Base-by-base conservation (phyloP, 2,888 invertebrate species). In the Melanostoma scalare region DNA sequence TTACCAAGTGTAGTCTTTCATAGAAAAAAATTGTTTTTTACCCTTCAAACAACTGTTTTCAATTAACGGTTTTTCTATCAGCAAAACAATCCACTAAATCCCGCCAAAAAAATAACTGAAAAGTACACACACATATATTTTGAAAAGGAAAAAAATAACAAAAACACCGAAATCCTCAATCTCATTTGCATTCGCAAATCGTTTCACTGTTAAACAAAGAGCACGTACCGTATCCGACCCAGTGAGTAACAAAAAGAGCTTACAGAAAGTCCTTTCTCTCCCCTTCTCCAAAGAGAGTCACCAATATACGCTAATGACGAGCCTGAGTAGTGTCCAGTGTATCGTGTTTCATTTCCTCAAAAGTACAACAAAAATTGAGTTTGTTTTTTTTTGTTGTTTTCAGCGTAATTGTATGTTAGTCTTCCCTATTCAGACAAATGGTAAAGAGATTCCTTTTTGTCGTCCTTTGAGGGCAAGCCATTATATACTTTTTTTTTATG, bases 181-280 rank as follows among this genome's bases (percentile, higher is more conserved):
- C 84, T 84, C 79, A 84, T 84, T 84, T 84, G 71, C 79, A 84
- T 84, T 84, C 84, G 79, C 56, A 84, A 84, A 84, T 79, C 79
- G 79, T 79, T 79, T 75, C 73, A 56, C 61, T 67, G 75, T 75
- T 63, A 84, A 84, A 79, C 79, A 84, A 79, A 84, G 77, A 79
- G 79, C 84, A 79, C 84, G 84, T 84, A 71, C 52, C 53, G 67
- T 48, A 71, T 74, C 71, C 55, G 58, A 55, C 53, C 60, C 53
- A 63, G 53, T 65, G 52, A 78, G 68, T 58, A 82, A 46, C 35
- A 65, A 73, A 78, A 78, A 50, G 42, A 73, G 48, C 61, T 77
- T 76, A 42, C 65, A 38, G n/a, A 65, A 52, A 65, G 65, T 78
- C 63, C 63, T 69, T 77, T 67, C 38, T 58, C 53, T 30, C 44